Percentiles rank a stretch among this genome's conserved stretches.
Conservation (phyloP, 2,113 vertebrate species). For the Equus quagga region DNA sequence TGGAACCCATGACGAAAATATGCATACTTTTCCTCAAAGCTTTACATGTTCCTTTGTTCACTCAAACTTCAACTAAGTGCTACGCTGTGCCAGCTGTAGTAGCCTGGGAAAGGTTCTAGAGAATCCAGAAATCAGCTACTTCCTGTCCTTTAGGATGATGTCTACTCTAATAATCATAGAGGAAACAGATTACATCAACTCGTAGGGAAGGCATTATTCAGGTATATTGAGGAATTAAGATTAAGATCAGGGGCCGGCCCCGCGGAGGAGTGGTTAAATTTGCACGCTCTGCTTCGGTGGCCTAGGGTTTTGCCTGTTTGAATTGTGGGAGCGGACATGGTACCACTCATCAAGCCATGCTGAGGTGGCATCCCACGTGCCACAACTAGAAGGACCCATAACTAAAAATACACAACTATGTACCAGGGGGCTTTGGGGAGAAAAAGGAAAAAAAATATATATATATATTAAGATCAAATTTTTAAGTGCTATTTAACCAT, state of each 20-base stretch:
- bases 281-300: too few species aligned
- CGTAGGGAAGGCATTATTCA: neutral
- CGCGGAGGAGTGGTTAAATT: too few species aligned
- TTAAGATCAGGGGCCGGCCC: neutral
- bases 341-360: too few species aligned
- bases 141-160: neutral
- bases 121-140: neutral
- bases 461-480: constrained; percentile 1
- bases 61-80: neutral
- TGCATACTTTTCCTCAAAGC: neutral
- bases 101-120: neutral
- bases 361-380: too few species aligned
- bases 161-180: neutral
- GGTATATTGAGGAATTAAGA: constrained; percentile 26
- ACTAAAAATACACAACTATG: too few species aligned
- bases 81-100: neutral
- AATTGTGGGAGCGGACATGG: too few species aligned
- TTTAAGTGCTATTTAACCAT: constrained; percentile 41
- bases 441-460: too few species aligned
- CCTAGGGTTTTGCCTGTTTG: too few species aligned
- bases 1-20: constrained; percentile 26
- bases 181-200: neutral
- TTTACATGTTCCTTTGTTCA: neutral
- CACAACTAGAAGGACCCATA: too few species aligned
- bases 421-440: too few species aligned